A percentile compares a stretch with the other conserved stretches of the same genome.
Conservation (phyloP, 2,797 vertebrate genomes). For the Paramormyrops hopkinsi region DNA sequence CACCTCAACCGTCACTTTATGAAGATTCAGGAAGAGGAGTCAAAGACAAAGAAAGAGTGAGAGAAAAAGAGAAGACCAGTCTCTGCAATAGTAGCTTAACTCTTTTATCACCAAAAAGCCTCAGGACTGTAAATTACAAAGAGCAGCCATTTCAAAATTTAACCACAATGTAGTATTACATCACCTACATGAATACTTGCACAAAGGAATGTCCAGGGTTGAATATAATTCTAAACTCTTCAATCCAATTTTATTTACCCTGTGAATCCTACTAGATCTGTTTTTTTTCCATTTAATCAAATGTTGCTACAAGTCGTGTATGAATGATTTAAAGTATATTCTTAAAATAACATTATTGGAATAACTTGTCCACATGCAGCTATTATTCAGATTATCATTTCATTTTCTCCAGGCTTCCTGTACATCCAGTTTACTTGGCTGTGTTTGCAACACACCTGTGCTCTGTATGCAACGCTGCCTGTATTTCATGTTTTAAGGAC, state of each 20-base stretch:
- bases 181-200: background rate
- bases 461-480: background rate
- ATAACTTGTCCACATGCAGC: background rate
- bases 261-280: background rate
- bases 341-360: background rate
- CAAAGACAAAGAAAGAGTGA: background rate
- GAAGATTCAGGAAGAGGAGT: background rate
- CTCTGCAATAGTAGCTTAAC: background rate
- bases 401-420: background rate
- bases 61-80: background rate
- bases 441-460: background rate
- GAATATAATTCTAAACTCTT: background rate
- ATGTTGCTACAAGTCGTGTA: background rate
- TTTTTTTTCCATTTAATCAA: background rate
- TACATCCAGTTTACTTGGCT: background rate
- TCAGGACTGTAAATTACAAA: background rate
- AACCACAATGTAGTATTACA: background rate
- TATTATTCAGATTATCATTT: background rate
- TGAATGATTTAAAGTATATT: background rate
- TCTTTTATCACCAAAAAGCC: background rate
- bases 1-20: background rate
- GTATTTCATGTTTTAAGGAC: background rate
- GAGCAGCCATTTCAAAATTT: slow-evolving; percentile 2
- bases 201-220: background rate
- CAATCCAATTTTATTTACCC: background rate